phyloP scores from a whole-genome alignment of 2,888 invertebrate species.

The Heliconius charithonia region DNA sequence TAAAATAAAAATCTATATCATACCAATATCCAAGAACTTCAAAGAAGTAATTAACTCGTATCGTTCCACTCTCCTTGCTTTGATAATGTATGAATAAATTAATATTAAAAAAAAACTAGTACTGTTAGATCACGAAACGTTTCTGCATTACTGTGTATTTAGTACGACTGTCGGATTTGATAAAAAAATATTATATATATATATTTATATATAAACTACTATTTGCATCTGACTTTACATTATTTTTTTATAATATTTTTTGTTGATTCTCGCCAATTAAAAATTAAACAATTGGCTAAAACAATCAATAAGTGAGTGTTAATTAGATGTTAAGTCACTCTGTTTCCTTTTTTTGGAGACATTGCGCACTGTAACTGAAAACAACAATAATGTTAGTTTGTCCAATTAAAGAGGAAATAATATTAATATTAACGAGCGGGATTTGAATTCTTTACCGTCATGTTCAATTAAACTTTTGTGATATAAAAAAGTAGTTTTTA shows the following conservation, averaged over 20 bases:
- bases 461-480: too few relatives aligned
- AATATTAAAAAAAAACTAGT: not conserved
- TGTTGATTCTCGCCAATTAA: not conserved
- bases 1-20: not conserved
- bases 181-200: not conserved
- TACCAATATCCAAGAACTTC: not conserved
- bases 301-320: too few relatives aligned
- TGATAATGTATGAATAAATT: constrained; percentile 22
- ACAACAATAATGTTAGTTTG: too few relatives aligned
- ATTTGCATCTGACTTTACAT: constrained; percentile 2
- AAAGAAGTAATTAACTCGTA: not conserved
- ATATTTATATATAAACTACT: too few relatives aligned
- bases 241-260: not conserved
- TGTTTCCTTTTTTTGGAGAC: too few relatives aligned
- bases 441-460: too few relatives aligned
- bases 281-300: too few relatives aligned
- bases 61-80: constrained; percentile 15
- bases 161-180: constrained; percentile 9
- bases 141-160: constrained; percentile 9
- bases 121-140: constrained; percentile 17
- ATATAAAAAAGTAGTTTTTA: too few relatives aligned
- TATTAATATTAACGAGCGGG: too few relatives aligned
- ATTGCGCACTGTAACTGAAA: too few relatives aligned
- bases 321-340: too few relatives aligned
- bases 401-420: too few relatives aligned